Conservation (phyloP, 1,140 invertebrate species). For the Trypoxylus dichotomus region DNA sequence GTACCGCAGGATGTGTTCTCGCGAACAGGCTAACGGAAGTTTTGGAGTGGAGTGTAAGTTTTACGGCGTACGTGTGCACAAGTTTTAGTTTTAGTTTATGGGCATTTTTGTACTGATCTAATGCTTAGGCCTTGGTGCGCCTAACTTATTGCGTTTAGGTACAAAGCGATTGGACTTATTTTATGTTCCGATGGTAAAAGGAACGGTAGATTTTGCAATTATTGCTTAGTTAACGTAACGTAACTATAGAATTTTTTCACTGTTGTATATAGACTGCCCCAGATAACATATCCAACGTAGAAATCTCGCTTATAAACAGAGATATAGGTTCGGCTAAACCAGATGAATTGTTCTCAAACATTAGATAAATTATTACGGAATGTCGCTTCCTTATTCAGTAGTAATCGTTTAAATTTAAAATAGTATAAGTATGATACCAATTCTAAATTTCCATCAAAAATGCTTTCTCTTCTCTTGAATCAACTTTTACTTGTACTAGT, state of each 20-base stretch:
- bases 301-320: too few species aligned
- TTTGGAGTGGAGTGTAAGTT: conserved; percentile 16
- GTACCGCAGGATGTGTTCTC: conserved; percentile 11
- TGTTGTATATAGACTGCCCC: too few species aligned
- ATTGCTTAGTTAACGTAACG: neutral
- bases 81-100: neutral
- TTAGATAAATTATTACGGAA: too few species aligned
- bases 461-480: too few species aligned
- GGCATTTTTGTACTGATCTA: neutral
- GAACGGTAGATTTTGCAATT: neutral
- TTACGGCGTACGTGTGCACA: neutral
- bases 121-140: neutral
- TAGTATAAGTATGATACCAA: too few species aligned
- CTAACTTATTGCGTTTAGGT: neutral
- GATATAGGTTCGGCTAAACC: too few species aligned
- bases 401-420: too few species aligned
- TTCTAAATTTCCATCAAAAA: too few species aligned
- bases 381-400: too few species aligned
- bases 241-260: neutral
- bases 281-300: too few species aligned
- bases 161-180: neutral
- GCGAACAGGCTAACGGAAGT: conserved; percentile 22
- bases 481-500: too few species aligned
- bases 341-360: too few species aligned
- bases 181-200: neutral